A percentile compares a stretch with the other conserved stretches of the same genome.
Evolutionary conservation across 2,888 invertebrate genomes (phyloP).

Genomic region (Resseliella maxima): DNA sequence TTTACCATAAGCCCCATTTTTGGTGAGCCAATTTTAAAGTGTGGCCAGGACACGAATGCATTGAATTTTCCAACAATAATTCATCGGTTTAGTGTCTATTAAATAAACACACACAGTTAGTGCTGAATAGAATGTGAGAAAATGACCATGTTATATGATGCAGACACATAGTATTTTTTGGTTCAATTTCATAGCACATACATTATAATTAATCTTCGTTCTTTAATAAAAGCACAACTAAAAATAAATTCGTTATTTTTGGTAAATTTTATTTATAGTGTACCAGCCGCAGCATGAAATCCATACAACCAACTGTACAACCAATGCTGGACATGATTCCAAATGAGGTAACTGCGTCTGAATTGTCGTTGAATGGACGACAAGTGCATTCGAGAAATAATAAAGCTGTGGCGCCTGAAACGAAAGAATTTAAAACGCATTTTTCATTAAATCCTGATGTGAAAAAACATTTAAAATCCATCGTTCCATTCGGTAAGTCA

Average conservation of each 20-base stretch:
- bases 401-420: background rate
- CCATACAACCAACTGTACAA: background rate
- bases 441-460: slow-evolving; percentile 9
- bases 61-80: slow-evolving; percentile 34
- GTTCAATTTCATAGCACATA: background rate
- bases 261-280: slow-evolving; percentile 18
- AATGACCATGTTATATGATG: background rate
- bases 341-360: background rate
- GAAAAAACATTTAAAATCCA: background rate
- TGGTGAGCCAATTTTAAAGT: slow-evolving; percentile 3
- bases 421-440: slow-evolving; percentile 54
- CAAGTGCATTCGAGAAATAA: background rate
- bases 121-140: background rate
- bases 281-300: background rate
- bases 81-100: slow-evolving; percentile 42
- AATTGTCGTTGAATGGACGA: background rate
- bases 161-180: background rate
- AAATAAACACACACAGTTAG: background rate
- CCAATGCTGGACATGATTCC: background rate
- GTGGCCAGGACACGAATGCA: slow-evolving; percentile 28
- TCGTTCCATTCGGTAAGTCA: slow-evolving; percentile 32
- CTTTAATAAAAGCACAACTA: slow-evolving; percentile 9
- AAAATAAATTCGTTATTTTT: slow-evolving; percentile 32
- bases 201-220: slow-evolving; percentile 14
- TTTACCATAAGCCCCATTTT: background rate